Percentiles rank a stretch among this genome's conserved stretches.
Conservation (phyloP, 2,113 vertebrate genomes). For the Cricetomys ansorgei region DNA sequence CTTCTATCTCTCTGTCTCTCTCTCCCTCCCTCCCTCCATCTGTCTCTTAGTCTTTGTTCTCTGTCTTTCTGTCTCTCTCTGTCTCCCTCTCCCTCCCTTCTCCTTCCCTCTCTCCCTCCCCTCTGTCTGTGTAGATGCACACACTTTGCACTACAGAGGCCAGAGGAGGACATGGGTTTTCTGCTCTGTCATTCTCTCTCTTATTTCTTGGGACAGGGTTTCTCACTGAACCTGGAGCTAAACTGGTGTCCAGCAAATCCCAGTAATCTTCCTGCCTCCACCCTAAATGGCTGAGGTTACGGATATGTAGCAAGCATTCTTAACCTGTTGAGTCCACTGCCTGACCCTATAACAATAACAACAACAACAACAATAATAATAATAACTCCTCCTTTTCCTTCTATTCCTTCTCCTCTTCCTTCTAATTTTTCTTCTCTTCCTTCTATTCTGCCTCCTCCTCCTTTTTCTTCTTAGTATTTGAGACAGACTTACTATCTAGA, state of each 20-base stretch:
- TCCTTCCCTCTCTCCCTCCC: not conserved
- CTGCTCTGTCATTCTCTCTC: not conserved
- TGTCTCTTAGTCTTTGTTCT: too few relatives aligned
- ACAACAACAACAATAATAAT: not conserved
- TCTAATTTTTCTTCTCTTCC: not conserved
- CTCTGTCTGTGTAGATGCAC: too few relatives aligned
- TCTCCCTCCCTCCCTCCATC: accelerated
- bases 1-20: accelerated
- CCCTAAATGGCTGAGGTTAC: not conserved
- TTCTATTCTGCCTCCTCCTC: not conserved
- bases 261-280: not conserved
- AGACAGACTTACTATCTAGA: not conserved
- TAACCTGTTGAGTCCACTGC: not conserved
- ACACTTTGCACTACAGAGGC: not conserved
- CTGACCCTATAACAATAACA: not conserved
- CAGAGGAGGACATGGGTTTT: not conserved
- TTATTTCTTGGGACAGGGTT: not conserved
- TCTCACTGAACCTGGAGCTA: not conserved
- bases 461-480: not conserved
- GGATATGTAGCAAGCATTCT: not conserved
- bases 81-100: accelerated
- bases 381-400: not conserved
- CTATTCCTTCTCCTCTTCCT: not conserved
- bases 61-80: too few relatives aligned
- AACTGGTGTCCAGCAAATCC: not conserved